Conservation (phyloP, 2,888 invertebrate species). For the Rhorus exstirpatorius region DNA sequence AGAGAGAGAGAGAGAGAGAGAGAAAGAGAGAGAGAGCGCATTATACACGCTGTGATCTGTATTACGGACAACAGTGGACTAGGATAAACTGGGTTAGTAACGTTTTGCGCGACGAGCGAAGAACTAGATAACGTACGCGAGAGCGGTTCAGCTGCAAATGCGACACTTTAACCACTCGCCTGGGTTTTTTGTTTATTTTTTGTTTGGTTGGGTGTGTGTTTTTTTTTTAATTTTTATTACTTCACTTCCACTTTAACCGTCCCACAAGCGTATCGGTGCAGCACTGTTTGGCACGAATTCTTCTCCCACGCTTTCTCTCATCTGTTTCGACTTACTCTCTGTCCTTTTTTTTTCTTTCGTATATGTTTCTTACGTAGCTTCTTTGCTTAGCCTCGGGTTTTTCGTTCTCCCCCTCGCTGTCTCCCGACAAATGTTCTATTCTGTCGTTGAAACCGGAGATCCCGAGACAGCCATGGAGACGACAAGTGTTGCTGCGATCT, state of each 20-base stretch:
- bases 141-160: conserved; percentile 39
- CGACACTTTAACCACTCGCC: conserved; percentile 17
- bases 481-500: conserved; percentile 27
- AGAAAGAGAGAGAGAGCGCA: conserved; percentile 17
- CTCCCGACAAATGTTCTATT: conserved; percentile 51
- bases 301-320: conserved; percentile 20
- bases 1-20: not conserved
- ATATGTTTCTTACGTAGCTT: conserved; percentile 6
- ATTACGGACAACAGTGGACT: conserved; percentile 60
- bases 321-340: not conserved
- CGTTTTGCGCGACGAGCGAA: conserved; percentile 56
- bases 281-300: conserved; percentile 15
- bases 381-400: conserved; percentile 13
- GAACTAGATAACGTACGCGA: conserved; percentile 24
- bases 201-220: conserved; percentile 30
- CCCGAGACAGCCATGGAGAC: conserved; percentile 26
- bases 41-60: conserved; percentile 7
- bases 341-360: not conserved
- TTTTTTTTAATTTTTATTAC: conserved; percentile 29
- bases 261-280: conserved; percentile 1
- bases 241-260: not conserved
- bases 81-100: conserved; percentile 73
- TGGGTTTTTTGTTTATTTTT: conserved; percentile 18
- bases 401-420: conserved; percentile 10
- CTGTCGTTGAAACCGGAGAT: conserved; percentile 35